Evolutionary conservation across 2,888 invertebrate species (phyloP), one percentile per base, ranked within the genome.

Genomic region (Machimus atricapillus): DNA sequence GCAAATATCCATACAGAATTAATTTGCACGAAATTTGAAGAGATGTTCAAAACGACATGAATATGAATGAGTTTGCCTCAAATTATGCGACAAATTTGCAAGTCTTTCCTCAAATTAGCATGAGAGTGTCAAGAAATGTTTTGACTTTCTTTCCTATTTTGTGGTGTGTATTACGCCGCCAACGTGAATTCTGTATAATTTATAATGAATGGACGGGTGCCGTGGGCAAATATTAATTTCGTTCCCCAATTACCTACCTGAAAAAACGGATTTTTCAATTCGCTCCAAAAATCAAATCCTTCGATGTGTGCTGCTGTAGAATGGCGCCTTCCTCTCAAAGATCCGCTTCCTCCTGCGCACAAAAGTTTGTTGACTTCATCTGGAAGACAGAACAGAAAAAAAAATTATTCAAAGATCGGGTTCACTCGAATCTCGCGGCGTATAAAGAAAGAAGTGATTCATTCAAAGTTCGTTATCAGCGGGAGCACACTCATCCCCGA

Each of bases 301-400:
- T 78, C 43, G 78, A 19, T 40, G 23, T 40, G 23, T 78, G 37
- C 78, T 23, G 78, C 19, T 66, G 66, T 66, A 27, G 7, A 40
- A 40, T 12, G n/a, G 4, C 12, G 46, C 43, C 31, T 79, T 79
- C 79, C 14, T 79, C 79, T 79, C 79, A 79, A 46, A 79, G 14
- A 46, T 27, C 16, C 23, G 31, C 52, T 79, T 46, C 16, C 14
- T 52, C 52, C 52, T 52, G 79, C 23, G 52, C 14, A 27, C 46
- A 79, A 79, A 52, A 52, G 79, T 56, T 52, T 52, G 79, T 79
- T 79, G 79, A 79, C 79, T 79, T 79, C 79, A 79, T 79, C 79
- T 79, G 79, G 16, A 79, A 79, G 7, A 79, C 12, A 79, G 23
- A 79, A 4, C 16, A 79, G n/a, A 79, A 23, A n/a, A 2, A 76